Evolutionary conservation across 2,888 invertebrate genomes (phyloP).

Genomic region (Drosophila gaucha): DNA sequence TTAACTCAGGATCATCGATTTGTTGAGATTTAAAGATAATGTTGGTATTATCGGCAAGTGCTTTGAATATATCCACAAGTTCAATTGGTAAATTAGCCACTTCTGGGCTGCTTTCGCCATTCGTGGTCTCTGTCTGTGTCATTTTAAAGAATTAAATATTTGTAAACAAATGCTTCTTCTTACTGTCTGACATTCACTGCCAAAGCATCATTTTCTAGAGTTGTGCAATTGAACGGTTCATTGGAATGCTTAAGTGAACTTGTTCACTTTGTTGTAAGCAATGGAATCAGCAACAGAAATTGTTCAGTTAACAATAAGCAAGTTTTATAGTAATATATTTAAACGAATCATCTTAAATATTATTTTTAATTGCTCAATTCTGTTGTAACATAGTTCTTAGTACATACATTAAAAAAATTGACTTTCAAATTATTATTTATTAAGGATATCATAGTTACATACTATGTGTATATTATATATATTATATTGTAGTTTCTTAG

Average conservation of each 20-base stretch:
- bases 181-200: not conserved
- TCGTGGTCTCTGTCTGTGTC: conserved; percentile 37
- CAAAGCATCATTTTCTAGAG: not conserved
- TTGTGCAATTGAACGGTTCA: not conserved
- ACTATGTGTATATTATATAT: too few relatives aligned
- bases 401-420: too few relatives aligned
- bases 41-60: conserved; percentile 70
- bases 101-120: conserved; percentile 12
- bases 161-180: conserved; percentile 67
- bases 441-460: too few relatives aligned
- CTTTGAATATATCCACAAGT: conserved; percentile 74
- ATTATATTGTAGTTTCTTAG: too few relatives aligned
- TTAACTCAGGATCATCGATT: conserved; percentile 90
- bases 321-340: too few relatives aligned
- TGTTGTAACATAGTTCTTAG: too few relatives aligned
- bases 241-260: too few relatives aligned
- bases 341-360: too few relatives aligned
- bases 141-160: conserved; percentile 28
- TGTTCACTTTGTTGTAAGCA: not conserved
- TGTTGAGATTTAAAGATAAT: conserved; percentile 93
- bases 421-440: too few relatives aligned
- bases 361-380: too few relatives aligned
- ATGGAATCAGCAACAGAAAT: not conserved
- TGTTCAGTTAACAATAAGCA: not conserved
- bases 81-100: conserved; percentile 47